These are phyloP conservation scores for Cherax quadricarinatus DNA, from an alignment of 1,140 invertebrate species.

Conservation along the genomic window DNA sequence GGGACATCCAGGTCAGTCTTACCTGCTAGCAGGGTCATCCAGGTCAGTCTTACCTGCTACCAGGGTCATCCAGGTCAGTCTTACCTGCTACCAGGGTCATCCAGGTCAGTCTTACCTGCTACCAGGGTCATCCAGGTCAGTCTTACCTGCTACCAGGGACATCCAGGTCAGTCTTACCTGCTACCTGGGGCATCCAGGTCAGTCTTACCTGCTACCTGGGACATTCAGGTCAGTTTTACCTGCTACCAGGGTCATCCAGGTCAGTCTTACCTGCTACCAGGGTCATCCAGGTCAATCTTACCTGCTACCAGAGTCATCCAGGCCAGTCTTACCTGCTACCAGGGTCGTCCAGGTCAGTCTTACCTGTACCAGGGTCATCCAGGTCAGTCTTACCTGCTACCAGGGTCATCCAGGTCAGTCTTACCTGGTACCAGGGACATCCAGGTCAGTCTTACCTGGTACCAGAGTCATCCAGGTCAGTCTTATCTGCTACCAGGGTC, in stretches of 20 bases:
- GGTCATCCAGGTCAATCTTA: neutral
- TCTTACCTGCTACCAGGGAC: conserved; percentile 45
- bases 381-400: neutral
- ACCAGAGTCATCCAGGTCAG: too few species aligned
- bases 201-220: neutral
- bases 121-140: conserved; percentile 28
- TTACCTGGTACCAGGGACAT: conserved; percentile 58
- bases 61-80: conserved; percentile 51
- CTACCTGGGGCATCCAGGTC: neutral
- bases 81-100: neutral
- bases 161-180: conserved; percentile 47
- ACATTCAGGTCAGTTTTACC: neutral
- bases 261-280: conserved; percentile 58
- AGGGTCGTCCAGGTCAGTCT: neutral
- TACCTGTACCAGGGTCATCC: neutral
- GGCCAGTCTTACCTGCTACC: conserved; percentile 17
- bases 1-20: neutral
- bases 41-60: neutral
- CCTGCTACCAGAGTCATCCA: conserved; percentile 60
- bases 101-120: conserved; percentile 54
- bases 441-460: conserved; percentile 43
- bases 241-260: neutral
- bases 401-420: conserved; percentile 33
- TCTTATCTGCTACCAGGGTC: neutral
- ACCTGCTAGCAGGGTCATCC: neutral